Evolutionary conservation across 2,113 vertebrate species (phyloP).

Genomic region (Anhinga anhinga): DNA sequence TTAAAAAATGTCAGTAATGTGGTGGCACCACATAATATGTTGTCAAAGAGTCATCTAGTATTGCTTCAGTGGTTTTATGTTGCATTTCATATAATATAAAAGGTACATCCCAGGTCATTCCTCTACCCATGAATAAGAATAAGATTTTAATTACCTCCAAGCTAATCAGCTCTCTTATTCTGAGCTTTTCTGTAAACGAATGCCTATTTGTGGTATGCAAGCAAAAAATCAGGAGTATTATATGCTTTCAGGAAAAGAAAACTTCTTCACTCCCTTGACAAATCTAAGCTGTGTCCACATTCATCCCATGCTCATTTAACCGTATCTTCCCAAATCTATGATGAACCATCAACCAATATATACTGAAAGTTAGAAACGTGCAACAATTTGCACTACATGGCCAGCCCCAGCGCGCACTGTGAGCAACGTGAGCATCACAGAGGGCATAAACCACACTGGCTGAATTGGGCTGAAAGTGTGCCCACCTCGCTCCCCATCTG

Average conservation of each 20-base stretch:
- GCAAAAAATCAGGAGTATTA: background rate
- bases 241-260: background rate
- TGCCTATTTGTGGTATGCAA: background rate
- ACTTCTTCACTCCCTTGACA: background rate
- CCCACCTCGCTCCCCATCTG: background rate
- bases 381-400: background rate
- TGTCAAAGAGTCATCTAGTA: background rate
- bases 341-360: background rate
- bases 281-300: background rate
- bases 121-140: background rate
- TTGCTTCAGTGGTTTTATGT: conserved; percentile 33
- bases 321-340: background rate
- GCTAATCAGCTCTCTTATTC: background rate
- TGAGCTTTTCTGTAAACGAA: background rate
- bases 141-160: conserved; percentile 26
- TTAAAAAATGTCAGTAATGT: conserved; percentile 23
- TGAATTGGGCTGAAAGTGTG: background rate
- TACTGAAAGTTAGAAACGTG: background rate
- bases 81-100: background rate
- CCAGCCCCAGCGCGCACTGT: background rate
- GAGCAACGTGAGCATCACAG: too few relatives aligned
- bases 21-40: background rate
- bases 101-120: background rate
- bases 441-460: accelerated
- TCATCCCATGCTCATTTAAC: background rate